Evolutionary conservation across 2,888 invertebrate genomes (phyloP), one percentile per base, ranked within the genome.

Genomic region (Ceramica pisi): DNA sequence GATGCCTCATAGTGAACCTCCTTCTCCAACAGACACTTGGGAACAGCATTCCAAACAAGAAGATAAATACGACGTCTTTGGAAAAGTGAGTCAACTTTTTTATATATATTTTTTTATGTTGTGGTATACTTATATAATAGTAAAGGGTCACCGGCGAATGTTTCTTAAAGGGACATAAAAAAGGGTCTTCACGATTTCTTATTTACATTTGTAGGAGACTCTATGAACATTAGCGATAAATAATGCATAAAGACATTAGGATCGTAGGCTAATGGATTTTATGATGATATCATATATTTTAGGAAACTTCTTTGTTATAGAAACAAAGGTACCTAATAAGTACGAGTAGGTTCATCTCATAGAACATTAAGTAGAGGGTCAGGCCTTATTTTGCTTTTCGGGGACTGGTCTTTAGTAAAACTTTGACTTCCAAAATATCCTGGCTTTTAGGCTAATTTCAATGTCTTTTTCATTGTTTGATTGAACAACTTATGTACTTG

Each of bases 21-120:
- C 94, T 0, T 95, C 94, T 2, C 95, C 94, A 0, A 94, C 94
- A 0, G 95, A 96, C 44, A 91, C 87, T 14, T 94, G 94, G 93
- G 94, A 95, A 72, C 94, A 90, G 57, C 90, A 92, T 26, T 86
- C 86, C 9, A 95, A 94, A 83, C 94, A 94, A 82, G 96, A 96
- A 76, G 97, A 97, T 63, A 95, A 96, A 89, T 95, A 95, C 86
- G 96, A 97, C 81, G 96, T 96, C 55, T 96, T 96, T 89, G 96
- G 96, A 82, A 97, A 97, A 95, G 97, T 96, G 80, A 90, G 93
- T 88, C 38, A 5, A 23, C 6, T 21, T 50, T 60, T n/a, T 41
- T 14, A 16, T 3, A 7, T 5, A 4, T 51, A 5, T 31, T 55
- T 26, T 41, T 74, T 10, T 63, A 21, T 7, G 74, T 50, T 50